phyloP scores from a whole-genome alignment of 1,140 invertebrate species.

The Drosophila novamexicana region DNA sequence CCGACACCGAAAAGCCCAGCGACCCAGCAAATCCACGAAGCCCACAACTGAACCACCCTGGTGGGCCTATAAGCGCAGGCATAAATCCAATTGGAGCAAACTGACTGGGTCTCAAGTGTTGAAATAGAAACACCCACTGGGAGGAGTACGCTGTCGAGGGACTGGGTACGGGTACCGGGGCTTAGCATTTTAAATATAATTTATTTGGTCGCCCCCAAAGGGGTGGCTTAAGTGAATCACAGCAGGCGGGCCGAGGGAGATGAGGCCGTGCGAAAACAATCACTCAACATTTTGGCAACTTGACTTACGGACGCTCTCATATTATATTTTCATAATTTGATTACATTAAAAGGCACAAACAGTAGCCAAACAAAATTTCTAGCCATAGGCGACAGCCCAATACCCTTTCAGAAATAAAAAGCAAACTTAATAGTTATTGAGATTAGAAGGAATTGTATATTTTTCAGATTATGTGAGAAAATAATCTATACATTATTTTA shows the following conservation, averaged over 20 bases:
- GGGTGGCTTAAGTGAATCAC: conserved; percentile 72
- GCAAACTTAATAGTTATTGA: background rate
- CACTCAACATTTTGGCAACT: conserved; percentile 79
- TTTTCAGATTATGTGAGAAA: too few species aligned
- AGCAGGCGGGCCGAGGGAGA: conserved; percentile 34
- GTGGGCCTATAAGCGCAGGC: conserved; percentile 44
- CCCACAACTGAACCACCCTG: conserved; percentile 7
- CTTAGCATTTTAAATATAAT: conserved; percentile 76
- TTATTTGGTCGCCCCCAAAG: conserved; percentile 71
- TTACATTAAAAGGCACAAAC: conserved; percentile 73
- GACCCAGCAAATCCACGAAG: conserved; percentile 24
- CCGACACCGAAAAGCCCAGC: conserved; percentile 11
- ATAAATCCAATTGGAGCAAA: conserved; percentile 74
- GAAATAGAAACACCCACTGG: conserved; percentile 68
- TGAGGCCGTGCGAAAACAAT: conserved; percentile 70
- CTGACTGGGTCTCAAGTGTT: conserved; percentile 50
- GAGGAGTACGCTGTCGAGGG: conserved; percentile 24
- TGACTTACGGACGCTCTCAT: conserved; percentile 69
- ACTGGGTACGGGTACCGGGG: conserved; percentile 32
- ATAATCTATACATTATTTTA: too few species aligned
- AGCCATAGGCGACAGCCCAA: background rate
- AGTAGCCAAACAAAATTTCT: background rate
- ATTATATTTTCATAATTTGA: conserved; percentile 82
- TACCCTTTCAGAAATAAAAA: conserved; percentile 29
- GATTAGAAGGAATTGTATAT: too few species aligned